Base-by-base conservation (phyloP, 2,113 vertebrate species). In the Mionectes macconnelli region DNA sequence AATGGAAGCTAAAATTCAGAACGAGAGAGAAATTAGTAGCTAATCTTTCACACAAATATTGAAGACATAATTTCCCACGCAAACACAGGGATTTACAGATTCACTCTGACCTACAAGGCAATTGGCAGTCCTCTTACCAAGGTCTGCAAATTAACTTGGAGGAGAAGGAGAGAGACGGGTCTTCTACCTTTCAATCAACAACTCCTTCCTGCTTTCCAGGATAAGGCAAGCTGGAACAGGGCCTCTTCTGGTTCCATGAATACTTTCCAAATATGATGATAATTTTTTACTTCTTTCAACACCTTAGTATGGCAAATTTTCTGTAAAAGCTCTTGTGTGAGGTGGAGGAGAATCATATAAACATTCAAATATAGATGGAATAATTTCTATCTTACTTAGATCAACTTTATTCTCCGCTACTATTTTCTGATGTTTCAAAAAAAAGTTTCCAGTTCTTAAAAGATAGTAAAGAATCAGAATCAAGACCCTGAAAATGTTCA, bases 81-180 rank as follows among this genome's bases (percentile, higher is more conserved):
- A 70, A 84, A 37, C 0, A 0, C 28, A 30, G 15, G 24, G 14
- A 2, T 84, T 87, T 78, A 20, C 28, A 53, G 25, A 79, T 70
- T 62, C 16, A 55, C 16, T 5, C 42, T 81, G 31, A 13, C 20
- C n/a, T 80, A 27, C 14, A 44, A 37, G 49, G 19, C 31, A 56
- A 27, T 4, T 52, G 14, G 13, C 8, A 3, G 27, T 52, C 33
- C 31, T 89, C 13, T 42, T 74, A 28, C 8, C 24, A 69, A 81
- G n/a, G 20, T 40, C 40, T 89, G 24, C 31, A 77, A 84, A 44
- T 2, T 19, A 31, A 8, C 35, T 60, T 45, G 23, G 10, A 52
- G 47, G 14, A 69, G 35, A 80, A 83, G 3, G 3, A 14, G 33
- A 69, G 7, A 3, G 15, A 70, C 5, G 1, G 0, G 2, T 42